Base-by-base conservation (phyloP, 2,888 invertebrate species). In the Sialis lutaria region DNA sequence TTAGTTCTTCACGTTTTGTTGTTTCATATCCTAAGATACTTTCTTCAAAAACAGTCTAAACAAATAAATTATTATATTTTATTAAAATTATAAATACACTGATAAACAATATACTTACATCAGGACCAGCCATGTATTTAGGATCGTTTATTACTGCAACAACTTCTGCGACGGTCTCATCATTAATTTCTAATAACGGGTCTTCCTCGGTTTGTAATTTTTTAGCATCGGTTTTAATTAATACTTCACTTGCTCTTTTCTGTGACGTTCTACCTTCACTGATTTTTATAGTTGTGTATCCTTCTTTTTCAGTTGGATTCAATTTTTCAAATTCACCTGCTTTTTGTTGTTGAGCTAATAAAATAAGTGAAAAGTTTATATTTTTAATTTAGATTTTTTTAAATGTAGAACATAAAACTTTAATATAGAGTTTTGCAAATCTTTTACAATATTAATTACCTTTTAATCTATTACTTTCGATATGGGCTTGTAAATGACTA, bases 21-120 rank as follows among this genome's bases (percentile, higher is more conserved):
- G 83, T 84, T 60, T 93, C 92, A 60, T 95, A 95, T 9, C 92
- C 73, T 0, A 92, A 86, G 1, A 83, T 82, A 64, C 85, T 82
- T 54, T 83, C 85, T 56, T 84, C 83, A 61, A 88, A 88, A 7
- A 89, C 67, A 2, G 79, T 70, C 77, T 79, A 22, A 22, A 22
- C 22, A 58, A 2, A 58, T 58, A 54, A 50, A 12, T 44, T 22
- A 22, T 22, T 22, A 4, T 22, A 22, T 22, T 22, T 22, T 22
- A 22, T 22, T 22, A 22, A 22, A 22, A 22, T 22, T 22, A 22
- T 22, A 22, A 22, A 22, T 22, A 22, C 22, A 22, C 22, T 2
- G 22, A 22, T 22, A 22, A 22, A 45, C 6, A 42, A 47, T 35
- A 33, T 46, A 63, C 70, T 67, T 56, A 82, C 84, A 61, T 86